A percentile compares a stretch with the other conserved stretches of the same genome.
These are phyloP conservation scores for Saccopteryx bilineata DNA, from an alignment of 2,113 vertebrate species.

Conservation along the genomic window DNA sequence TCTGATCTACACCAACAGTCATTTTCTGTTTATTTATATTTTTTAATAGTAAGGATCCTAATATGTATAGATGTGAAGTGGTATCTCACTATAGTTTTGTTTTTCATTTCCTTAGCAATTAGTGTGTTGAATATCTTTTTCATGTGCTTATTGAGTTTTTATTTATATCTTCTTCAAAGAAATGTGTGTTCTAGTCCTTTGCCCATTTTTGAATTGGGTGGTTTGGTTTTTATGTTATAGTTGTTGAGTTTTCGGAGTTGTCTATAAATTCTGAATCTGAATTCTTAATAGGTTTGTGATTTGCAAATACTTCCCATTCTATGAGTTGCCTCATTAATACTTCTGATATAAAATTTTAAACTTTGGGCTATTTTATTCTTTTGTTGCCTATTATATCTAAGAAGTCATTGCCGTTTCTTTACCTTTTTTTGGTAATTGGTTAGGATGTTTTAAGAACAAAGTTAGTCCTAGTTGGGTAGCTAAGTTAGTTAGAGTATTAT, in stretches of 20 bases:
- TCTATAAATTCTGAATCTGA: background rate
- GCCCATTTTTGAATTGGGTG: background rate
- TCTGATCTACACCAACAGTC: background rate
- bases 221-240: background rate
- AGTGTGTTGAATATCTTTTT: background rate
- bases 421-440: background rate
- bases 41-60: background rate
- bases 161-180: background rate
- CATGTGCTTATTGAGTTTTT: background rate
- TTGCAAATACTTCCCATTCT: background rate
- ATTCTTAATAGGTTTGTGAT: background rate
- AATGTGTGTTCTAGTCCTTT: background rate
- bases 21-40: background rate
- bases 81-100: background rate
- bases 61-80: too few relatives aligned
- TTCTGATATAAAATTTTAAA: too few relatives aligned
- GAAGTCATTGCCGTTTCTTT: background rate
- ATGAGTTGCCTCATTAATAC: background rate
- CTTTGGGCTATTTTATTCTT: background rate
- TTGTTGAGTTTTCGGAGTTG: slow-evolving; percentile 1
- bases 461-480: background rate
- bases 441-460: background rate
- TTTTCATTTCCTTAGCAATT: background rate
- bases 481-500: too few relatives aligned
- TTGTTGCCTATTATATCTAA: background rate